Evolutionary conservation across 2,797 vertebrate species (phyloP).

Genomic region (Catharus ustulatus): DNA sequence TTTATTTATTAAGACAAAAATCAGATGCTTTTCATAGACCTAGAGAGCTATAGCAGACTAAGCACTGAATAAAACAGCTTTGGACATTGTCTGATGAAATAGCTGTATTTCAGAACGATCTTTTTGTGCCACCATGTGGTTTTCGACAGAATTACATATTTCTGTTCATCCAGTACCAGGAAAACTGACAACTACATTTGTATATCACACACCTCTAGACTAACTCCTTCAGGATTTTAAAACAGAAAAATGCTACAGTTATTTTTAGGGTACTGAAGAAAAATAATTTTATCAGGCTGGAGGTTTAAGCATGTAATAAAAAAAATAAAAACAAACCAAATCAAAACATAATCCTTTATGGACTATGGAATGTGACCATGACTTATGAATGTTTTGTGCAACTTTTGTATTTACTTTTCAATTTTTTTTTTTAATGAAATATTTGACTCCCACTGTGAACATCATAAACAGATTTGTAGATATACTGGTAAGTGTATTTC

Average conservation of each 20-base stretch:
- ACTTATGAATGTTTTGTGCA: not conserved
- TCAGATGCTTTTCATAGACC: not conserved
- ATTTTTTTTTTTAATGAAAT: not conserved
- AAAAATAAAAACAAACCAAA: not conserved
- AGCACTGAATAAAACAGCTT: not conserved
- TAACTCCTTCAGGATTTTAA: not conserved
- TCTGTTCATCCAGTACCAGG: not conserved
- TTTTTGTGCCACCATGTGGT: conserved; percentile 31
- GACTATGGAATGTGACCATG: not conserved
- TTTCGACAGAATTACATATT: not conserved
- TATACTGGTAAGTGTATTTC: not conserved
- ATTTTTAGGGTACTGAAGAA: not conserved
- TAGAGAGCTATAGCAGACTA: not conserved
- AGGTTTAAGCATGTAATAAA: not conserved
- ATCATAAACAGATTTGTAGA: not conserved
- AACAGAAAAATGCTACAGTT: not conserved
- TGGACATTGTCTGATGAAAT: rapidly evolving
- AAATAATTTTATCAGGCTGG: not conserved
- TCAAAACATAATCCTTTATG: not conserved
- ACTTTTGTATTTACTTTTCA: not conserved
- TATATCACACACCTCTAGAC: not conserved
- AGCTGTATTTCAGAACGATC: not conserved
- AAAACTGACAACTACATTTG: not conserved
- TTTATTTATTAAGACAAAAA: not conserved
- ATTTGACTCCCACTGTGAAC: not conserved